Evolutionary conservation across 2,113 vertebrate genomes (phyloP), one percentile per base, ranked within the genome.

Genomic region (Gallinago paraguaiae): DNA sequence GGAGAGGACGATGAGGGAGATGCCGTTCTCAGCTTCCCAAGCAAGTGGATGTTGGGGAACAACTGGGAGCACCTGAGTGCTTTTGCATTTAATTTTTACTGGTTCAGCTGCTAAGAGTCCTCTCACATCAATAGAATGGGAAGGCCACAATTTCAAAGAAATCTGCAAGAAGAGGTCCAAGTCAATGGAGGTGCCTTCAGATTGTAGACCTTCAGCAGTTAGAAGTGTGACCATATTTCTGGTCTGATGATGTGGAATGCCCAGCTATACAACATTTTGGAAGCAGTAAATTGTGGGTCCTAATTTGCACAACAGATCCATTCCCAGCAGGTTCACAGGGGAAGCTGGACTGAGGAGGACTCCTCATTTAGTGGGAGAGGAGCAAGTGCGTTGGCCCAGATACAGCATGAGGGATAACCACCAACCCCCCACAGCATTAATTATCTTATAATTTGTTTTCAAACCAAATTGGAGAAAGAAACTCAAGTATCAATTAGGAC

Each of bases 341-440:
- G 45, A 59, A 59, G 33, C 0, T 71, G 33, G 16, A 43, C 41
- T 50, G 15, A 79, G 18, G 31, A 68, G 13, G 27, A 61, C 10
- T 76, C 28, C 56, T 70, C 2, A 0, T 28, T n/a, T 11, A 20
- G 51, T 72, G n/a, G 37, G 25, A 86, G n/a, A 60, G 45, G 14
- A 86, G 4, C 17, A 33, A 50, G 17, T 53, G 24, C 54, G 37
- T 60, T 72, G 30, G 30, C 50, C 79, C 31, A n/a, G 27, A 25
- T 48, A 37, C 25, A 75, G 9, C 1, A 1, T 54, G 75, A 60
- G 4, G 7, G 4, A 68, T 43, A 86, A 67, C 23, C 27, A 43
- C 11, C 6, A 17, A n/a, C 5, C 2, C 2, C 17, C 31, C 0
- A 0, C 25, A 56, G 17, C 24, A 74, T 48, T 74, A 41, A 31